phyloP scores from a whole-genome alignment of 2,888 invertebrate genomes.

The Tenthredo amoena region DNA sequence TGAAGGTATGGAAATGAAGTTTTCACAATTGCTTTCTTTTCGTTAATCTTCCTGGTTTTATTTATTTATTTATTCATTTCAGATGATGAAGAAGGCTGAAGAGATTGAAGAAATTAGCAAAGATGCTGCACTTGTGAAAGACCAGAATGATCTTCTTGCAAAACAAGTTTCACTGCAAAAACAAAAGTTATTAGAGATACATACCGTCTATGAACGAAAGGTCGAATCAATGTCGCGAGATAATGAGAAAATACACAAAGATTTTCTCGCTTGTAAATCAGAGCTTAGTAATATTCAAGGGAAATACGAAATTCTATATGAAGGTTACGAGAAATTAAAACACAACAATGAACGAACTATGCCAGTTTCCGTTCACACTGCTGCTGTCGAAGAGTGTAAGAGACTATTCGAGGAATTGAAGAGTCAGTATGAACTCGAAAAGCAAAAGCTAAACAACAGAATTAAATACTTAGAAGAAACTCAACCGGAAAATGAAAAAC shows the following conservation, averaged over 20 bases:
- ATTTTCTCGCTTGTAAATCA: slow-evolving; percentile 81
- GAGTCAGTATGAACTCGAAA: slow-evolving; percentile 85
- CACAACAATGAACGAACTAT: slow-evolving; percentile 81
- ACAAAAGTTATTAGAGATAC: slow-evolving; percentile 86
- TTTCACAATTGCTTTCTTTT: slow-evolving; percentile 22
- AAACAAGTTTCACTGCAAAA: slow-evolving; percentile 86
- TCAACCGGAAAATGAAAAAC: slow-evolving; percentile 79
- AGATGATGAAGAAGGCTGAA: slow-evolving; percentile 72
- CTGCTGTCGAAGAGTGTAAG: slow-evolving; percentile 87
- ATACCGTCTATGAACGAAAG: slow-evolving; percentile 87
- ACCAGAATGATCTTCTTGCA: slow-evolving; percentile 78
- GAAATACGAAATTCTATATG: slow-evolving; percentile 81
- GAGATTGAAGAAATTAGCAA: slow-evolving; percentile 71
- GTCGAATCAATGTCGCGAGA: slow-evolving; percentile 84
- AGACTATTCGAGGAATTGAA: slow-evolving; percentile 88
- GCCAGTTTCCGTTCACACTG: slow-evolving; percentile 83
- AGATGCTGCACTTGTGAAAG: slow-evolving; percentile 72
- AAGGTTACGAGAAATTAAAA: slow-evolving; percentile 80
- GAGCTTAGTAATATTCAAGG: slow-evolving; percentile 82
- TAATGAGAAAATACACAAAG: slow-evolving; percentile 83
- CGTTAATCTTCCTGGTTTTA: neutral
- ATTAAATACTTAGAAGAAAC: slow-evolving; percentile 79
- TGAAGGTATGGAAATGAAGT: slow-evolving; percentile 67
- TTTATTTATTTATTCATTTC: slow-evolving; percentile 10
- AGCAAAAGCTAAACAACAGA: slow-evolving; percentile 81